phyloP scores from a whole-genome alignment of 2,888 invertebrate species.

The Uloborus plumipes region DNA sequence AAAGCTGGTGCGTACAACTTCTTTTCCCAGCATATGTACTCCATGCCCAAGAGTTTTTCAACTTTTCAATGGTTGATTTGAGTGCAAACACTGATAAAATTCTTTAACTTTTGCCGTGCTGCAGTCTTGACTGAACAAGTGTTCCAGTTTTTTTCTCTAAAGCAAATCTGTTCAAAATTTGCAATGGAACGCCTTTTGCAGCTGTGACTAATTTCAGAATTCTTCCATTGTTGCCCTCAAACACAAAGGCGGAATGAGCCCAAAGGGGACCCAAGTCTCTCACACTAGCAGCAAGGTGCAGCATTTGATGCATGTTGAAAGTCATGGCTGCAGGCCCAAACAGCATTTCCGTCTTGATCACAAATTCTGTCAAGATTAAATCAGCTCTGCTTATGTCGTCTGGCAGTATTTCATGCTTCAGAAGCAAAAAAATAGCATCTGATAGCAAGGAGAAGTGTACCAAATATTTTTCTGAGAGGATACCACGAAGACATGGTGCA shows the following conservation, averaged over 20 bases:
- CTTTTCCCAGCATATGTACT: constrained; percentile 20
- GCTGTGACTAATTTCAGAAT: constrained; percentile 18
- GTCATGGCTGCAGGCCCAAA: too few relatives aligned
- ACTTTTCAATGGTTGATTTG: neutral
- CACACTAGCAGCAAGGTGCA: constrained; percentile 11
- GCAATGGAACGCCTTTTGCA: constrained; percentile 23
- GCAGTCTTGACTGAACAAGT: neutral
- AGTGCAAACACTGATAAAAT: constrained; percentile 20
- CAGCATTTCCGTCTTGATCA: neutral
- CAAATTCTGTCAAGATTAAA: neutral
- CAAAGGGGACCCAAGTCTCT: neutral
- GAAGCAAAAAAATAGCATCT: neutral
- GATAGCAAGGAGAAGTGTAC: neutral
- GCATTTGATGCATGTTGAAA: constrained; percentile 18
- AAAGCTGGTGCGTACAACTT: neutral
- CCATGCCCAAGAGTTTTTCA: constrained; percentile 6
- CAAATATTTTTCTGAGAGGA: constrained; percentile 12
- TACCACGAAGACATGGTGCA: constrained; percentile 14
- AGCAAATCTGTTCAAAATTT: constrained; percentile 19
- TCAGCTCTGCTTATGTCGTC: neutral
- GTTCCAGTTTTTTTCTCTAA: constrained; percentile 12
- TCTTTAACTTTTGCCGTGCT: constrained; percentile 1
- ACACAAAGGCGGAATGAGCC: too few relatives aligned
- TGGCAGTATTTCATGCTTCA: neutral
- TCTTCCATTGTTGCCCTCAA: constrained; percentile 15